phyloP scores from a whole-genome alignment of 2,888 invertebrate species.

The Nasonia oneida region DNA sequence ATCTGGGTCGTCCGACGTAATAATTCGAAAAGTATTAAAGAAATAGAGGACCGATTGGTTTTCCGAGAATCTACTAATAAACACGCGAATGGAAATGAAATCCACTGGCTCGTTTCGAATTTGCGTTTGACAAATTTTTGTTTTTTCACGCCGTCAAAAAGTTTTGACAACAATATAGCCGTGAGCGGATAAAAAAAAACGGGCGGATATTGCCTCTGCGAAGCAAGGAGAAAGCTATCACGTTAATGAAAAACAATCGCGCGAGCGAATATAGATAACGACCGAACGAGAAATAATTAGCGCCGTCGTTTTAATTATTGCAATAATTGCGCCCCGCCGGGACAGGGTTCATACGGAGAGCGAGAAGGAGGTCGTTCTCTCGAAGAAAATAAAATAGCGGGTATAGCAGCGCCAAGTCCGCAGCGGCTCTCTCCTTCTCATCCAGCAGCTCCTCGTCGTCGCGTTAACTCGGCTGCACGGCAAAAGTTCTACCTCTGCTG shows the following conservation, averaged over 20 bases:
- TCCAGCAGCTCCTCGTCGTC: neutral
- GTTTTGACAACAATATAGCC: too few relatives aligned
- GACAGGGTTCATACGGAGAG: neutral
- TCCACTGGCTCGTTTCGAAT: neutral
- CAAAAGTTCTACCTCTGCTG: slow-evolving; percentile 26
- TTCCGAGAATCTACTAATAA: neutral
- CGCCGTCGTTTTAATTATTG: slow-evolving; percentile 45
- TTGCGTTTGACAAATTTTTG: neutral
- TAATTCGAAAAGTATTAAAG: slow-evolving; percentile 7
- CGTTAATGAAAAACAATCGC: slow-evolving; percentile 36
- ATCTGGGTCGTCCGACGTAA: neutral
- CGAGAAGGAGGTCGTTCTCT: neutral
- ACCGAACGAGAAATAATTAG: slow-evolving; percentile 47
- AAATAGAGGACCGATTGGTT: neutral
- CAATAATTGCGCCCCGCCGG: slow-evolving; percentile 35
- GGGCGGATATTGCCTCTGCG: neutral
- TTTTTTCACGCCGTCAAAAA: too few relatives aligned
- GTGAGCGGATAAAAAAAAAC: too few relatives aligned
- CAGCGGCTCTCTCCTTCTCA: neutral
- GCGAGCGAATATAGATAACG: slow-evolving; percentile 8
- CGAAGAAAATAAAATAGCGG: slow-evolving; percentile 35
- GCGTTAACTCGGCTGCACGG: slow-evolving; percentile 22
- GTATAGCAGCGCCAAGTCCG: slow-evolving; percentile 25
- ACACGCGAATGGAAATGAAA: neutral
- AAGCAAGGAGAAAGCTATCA: neutral